Evolutionary conservation across 2,888 invertebrate genomes (phyloP).

Genomic region (Plagiodera versicolora): DNA sequence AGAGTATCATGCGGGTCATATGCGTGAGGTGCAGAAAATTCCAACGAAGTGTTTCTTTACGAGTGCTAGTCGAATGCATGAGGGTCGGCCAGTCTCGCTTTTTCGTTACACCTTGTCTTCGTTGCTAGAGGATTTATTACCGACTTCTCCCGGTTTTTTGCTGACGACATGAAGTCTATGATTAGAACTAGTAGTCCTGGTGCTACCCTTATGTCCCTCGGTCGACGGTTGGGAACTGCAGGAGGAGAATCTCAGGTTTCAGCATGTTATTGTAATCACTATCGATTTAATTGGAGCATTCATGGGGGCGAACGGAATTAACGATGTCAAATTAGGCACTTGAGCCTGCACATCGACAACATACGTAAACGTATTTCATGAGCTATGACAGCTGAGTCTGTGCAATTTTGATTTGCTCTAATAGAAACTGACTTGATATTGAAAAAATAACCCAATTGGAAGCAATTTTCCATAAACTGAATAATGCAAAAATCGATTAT

Average conservation of each 20-base stretch:
- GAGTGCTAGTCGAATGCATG: background rate
- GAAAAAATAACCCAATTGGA: too few species aligned
- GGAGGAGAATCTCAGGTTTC: background rate
- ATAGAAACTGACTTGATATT: too few species aligned
- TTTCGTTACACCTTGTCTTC: background rate
- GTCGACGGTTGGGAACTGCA: background rate
- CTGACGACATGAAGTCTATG: background rate
- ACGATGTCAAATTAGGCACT: too few species aligned
- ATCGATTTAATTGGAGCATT: too few species aligned
- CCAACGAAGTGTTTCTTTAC: constrained; percentile 17
- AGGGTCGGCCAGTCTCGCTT: background rate
- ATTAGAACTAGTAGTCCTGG: background rate
- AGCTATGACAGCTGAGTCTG: too few species aligned
- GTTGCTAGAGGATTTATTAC: background rate
- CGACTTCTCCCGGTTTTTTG: background rate
- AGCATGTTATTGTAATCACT: background rate
- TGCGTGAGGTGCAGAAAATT: constrained; percentile 8
- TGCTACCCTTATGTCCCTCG: background rate
- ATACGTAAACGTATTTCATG: too few species aligned
- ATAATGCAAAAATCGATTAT: too few species aligned
- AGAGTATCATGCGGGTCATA: constrained; percentile 15
- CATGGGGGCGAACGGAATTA: too few species aligned
- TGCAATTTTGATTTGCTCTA: too few species aligned
- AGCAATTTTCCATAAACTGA: too few species aligned
- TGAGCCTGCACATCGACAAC: too few species aligned